Evolutionary conservation across 2,888 invertebrate species (phyloP).

Genomic region (Exocentrus adspersus): DNA sequence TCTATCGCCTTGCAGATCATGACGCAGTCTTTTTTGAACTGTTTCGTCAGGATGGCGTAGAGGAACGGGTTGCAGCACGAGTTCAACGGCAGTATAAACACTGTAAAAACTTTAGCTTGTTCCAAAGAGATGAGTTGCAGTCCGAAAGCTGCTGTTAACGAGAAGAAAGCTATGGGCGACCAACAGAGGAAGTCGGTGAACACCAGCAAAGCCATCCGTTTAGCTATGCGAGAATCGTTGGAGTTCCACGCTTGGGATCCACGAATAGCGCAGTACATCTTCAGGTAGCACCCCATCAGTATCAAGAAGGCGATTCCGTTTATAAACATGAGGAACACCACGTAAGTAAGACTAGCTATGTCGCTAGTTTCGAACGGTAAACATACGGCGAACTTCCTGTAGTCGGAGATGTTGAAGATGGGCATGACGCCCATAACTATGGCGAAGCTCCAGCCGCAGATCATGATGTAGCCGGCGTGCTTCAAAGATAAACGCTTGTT

Average conservation of each 20-base stretch:
- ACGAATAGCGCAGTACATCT: conserved; percentile 98
- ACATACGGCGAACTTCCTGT: conserved; percentile 96
- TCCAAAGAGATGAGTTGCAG: conserved; percentile 90
- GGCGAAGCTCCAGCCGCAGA: conserved; percentile 91
- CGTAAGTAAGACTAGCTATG: conserved; percentile 84
- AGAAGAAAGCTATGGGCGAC: conserved; percentile 97
- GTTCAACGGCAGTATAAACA: conserved; percentile 95
- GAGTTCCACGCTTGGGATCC: conserved; percentile 98
- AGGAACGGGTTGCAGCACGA: conserved; percentile 98
- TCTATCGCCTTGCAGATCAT: conserved; percentile 96
- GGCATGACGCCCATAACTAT: conserved; percentile 89
- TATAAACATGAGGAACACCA: conserved; percentile 88
- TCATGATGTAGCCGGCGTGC: conserved; percentile 93
- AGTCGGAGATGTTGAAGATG: conserved; percentile 91
- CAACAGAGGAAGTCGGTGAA: conserved; percentile 98
- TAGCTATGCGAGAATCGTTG: conserved; percentile 95
- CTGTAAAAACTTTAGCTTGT: conserved; percentile 95
- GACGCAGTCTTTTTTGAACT: conserved; percentile 97
- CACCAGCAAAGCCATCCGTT: conserved; percentile 95
- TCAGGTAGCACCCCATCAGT: conserved; percentile 94
- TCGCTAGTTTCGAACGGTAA: conserved; percentile 90
- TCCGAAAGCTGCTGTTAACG: conserved; percentile 93
- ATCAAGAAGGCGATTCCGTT: conserved; percentile 95
- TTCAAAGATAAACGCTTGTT: conserved; percentile 92
- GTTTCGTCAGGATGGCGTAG: conserved; percentile 97